Base-by-base conservation (phyloP, 2,113 vertebrate genomes). In the Hemibagrus wyckioides region DNA sequence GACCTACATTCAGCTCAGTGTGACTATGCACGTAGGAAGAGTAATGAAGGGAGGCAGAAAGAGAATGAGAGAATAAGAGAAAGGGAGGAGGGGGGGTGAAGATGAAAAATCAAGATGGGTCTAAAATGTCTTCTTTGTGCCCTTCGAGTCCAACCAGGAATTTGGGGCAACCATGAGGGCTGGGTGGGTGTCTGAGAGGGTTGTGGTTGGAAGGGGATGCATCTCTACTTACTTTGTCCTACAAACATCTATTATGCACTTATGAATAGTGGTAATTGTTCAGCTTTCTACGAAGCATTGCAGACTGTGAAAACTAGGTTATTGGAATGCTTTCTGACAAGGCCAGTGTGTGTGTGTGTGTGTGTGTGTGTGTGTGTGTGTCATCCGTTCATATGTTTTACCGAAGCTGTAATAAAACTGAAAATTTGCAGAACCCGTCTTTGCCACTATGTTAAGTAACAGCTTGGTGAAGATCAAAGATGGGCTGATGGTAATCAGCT, bases 1-100 rank as follows among this genome's bases (percentile, higher is more conserved):
- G 93, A 94, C 93, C 94, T 94, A 94, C 92, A 94, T 95, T 93
- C 90, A 75, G 77, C 52, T 80, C 52, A 73, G 86, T 71, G 33
- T 65, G 57, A 5, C 44, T 83, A 75, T 48, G 85, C 82, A 59
- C 89, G 80, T 71, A 83, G 56, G 52, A 69, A 88, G 50, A 84
- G 67, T 75, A 89, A 86, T 80, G 85, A 80, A 82, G 36, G 83
- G 50, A 65, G 76, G 71, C 28, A 87, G 75, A 84, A 73, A 75
- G 71, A 80, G 63, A 82, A 75, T 89, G 63, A 86, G 87, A 67
- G 28, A 50, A 39, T 19, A 65, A 81, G 75, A 52, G 39, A 63
- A 33, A n/a, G 33, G 52, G 28, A 56, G n/a, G n/a, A n/a, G n/a
- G n/a, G n/a, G 83, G 23, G 10, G 50, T 48, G 85, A 80, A 83